These are phyloP conservation scores for Liodrosophila aerea DNA, from an alignment of 2,888 invertebrate species.

Conservation along the genomic window DNA sequence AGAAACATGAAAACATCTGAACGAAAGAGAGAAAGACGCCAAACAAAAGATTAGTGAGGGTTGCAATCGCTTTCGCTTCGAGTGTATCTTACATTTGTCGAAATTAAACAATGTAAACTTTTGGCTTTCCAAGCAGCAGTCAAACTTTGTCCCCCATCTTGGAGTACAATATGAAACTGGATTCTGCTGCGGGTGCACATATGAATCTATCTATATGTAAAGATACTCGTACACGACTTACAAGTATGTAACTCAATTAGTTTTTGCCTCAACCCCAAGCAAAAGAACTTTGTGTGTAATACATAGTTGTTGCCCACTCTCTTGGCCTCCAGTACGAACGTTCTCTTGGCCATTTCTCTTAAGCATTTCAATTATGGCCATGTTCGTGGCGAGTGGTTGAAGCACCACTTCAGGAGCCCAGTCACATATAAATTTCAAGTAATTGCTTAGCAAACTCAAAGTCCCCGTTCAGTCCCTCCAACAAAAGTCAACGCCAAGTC, in stretches of 20 bases:
- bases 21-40: conserved; percentile 43
- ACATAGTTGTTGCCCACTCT: conserved; percentile 55
- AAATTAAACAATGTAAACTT: conserved; percentile 77
- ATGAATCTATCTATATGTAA: background rate
- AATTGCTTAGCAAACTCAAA: conserved; percentile 61
- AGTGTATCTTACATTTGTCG: conserved; percentile 72
- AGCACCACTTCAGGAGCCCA: conserved; percentile 47
- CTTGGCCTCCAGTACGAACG: conserved; percentile 39
- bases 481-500: conserved; percentile 48
- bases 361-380: conserved; percentile 69
- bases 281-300: conserved; percentile 58
- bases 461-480: conserved; percentile 36
- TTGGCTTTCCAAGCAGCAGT: conserved; percentile 50
- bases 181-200: conserved; percentile 14
- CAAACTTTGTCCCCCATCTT: conserved; percentile 61
- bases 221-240: conserved; percentile 28
- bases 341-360: conserved; percentile 51
- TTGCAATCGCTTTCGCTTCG: conserved; percentile 65
- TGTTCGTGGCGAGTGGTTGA: conserved; percentile 35
- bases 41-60: conserved; percentile 71
- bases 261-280: conserved; percentile 47
- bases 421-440: conserved; percentile 74
- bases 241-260: conserved; percentile 74
- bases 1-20: conserved; percentile 62
- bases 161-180: conserved; percentile 11